phyloP scores from a whole-genome alignment of 2,797 vertebrate genomes.

The Diplodus sargus region DNA sequence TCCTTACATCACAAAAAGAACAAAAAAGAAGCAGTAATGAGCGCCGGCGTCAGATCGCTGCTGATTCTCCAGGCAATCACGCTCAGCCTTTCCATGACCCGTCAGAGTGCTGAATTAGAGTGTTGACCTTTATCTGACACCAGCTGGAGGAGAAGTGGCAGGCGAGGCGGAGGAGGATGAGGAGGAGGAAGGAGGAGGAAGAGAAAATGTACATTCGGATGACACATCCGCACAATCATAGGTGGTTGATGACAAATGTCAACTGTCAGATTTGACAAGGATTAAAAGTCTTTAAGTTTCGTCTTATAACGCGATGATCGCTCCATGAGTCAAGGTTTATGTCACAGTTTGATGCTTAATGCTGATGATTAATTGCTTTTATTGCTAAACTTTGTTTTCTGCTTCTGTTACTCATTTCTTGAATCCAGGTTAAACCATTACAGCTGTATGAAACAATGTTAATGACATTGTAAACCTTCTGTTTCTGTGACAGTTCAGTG shows the following conservation, averaged over 20 bases:
- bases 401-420: not conserved
- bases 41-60: not conserved
- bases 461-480: too few species aligned
- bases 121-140: constrained; percentile 44
- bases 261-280: constrained; percentile 20
- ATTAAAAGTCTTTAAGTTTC: not conserved
- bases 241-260: constrained; percentile 21
- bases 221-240: not conserved
- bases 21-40: not conserved
- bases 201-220: not conserved
- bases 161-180: not conserved
- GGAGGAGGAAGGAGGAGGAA: not conserved
- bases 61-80: not conserved
- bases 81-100: not conserved
- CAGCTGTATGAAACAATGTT: too few species aligned
- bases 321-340: not conserved
- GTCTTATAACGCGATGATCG: not conserved
- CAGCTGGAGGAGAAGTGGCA: constrained; percentile 4
- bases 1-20: not conserved
- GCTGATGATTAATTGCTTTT: constrained; percentile 2
- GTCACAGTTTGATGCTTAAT: not conserved
- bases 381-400: not conserved
- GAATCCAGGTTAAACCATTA: not conserved
- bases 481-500: too few species aligned
- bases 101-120: constrained; percentile 33